Evolutionary conservation across 2,113 vertebrate genomes (phyloP), one percentile per base, ranked within the genome.

Genomic region (Syrmaticus mikado): DNA sequence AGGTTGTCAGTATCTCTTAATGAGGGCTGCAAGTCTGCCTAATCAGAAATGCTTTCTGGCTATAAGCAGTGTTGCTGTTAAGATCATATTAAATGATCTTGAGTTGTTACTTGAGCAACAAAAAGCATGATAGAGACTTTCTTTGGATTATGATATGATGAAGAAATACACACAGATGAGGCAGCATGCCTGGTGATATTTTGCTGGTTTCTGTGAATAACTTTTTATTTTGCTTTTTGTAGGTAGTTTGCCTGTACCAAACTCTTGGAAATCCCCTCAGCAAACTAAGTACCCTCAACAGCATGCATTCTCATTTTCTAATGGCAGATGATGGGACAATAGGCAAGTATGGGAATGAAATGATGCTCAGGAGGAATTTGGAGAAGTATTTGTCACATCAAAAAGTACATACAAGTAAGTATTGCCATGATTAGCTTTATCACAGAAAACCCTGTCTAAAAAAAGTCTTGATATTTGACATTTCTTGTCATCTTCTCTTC

Each of bases 231-330:
- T 94, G 50, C 6, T 97, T 96, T 75, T 94, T 60, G 70, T 93
- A 99, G 99, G 98, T 98, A 46, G 98, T 99, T 86, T 98, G 98
- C 81, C 98, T 98, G 52, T 99, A 99, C 96, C 99, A 99, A 97
- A 98, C 98, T 1, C 94, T 99, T 91, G 97, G 98, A 40, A 99
- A 99, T 75, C 99, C 99, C 13, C 96, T 99, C 79, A 99, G 98
- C 96, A 99, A 99, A 96, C 97, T 99, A 62, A 98, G 98, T 81
- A 98, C 98, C n/a, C 98, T 99, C 71, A 99, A 99, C 83, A 97
- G 98, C 94, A 98, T 99, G 98, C 99, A 99, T 95, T 99, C 99
- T 13, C 98, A 99, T 97, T 99, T 99, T 96, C 97, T 99, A 71
- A 96, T 99, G 95, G 98, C 98, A 66, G 99, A 99, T 64, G 99